These are phyloP conservation scores for Drosophila tristis DNA, from an alignment of 1,140 invertebrate species.

Conservation along the genomic window DNA sequence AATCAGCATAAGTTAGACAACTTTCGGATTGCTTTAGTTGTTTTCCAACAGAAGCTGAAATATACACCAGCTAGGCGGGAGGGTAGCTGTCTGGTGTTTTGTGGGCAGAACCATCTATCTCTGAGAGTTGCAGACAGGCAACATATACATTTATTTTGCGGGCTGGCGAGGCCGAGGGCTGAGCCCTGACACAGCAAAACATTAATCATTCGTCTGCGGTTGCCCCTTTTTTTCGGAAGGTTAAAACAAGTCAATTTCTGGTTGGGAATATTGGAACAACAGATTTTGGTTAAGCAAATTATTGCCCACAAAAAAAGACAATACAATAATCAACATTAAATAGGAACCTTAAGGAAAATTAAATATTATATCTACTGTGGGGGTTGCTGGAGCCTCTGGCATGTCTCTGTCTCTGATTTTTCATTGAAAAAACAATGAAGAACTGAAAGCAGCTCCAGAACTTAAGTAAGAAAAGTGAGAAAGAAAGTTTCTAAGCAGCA, in stretches of 20 bases:
- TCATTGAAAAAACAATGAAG: not conserved
- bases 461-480: not conserved
- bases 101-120: conserved; percentile 36
- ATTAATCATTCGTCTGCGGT: conserved; percentile 74
- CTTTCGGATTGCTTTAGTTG: conserved; percentile 48
- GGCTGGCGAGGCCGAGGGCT: not conserved
- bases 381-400: not conserved
- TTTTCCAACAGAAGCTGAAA: conserved; percentile 40
- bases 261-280: conserved; percentile 23
- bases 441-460: not conserved
- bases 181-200: conserved; percentile 61
- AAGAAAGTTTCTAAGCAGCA: conserved; percentile 23
- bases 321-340: too few relatives aligned
- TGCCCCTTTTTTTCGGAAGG: conserved; percentile 3
- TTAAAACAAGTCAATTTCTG: conserved; percentile 71
- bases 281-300: conserved; percentile 11
- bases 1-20: conserved; percentile 79
- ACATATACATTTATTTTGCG: conserved; percentile 72
- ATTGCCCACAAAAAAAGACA: too few relatives aligned
- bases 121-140: conserved; percentile 48
- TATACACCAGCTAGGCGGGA: conserved; percentile 8
- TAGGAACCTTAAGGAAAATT: not conserved
- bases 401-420: conserved; percentile 13
- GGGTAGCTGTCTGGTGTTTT: not conserved
- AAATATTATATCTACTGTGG: too few relatives aligned